Base-by-base conservation (phyloP, 2,113 vertebrate species). In the Irena cyanogastra region DNA sequence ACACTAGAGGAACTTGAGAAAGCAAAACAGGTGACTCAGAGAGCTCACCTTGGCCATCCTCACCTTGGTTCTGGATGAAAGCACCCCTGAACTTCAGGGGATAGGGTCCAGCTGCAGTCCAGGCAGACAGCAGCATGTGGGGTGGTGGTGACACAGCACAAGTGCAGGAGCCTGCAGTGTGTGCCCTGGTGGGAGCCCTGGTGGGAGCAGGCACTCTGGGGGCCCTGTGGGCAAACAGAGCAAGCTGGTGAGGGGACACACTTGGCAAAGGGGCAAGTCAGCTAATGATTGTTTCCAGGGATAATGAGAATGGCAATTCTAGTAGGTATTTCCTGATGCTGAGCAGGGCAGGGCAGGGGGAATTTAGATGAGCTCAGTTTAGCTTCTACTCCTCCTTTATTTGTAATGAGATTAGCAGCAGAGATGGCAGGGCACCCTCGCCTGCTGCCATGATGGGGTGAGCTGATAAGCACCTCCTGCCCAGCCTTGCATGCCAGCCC, bases 91-190 rank as follows among this genome's bases (percentile, higher is more conserved):
- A 12, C 15, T 8, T 11, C 28, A 28, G 47, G 42, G 7, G 30
- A 12, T 2, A 2, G 45, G 24, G 23, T 22, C 23, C 41, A 61
- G 59, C 35, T 16, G 16, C 0, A 3, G 19, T 57, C 54, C 0
- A 0, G 28, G 37, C 0, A 2, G 13, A 50, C 35, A 57, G 65
- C 59, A 47, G 45, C 0, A 0, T 30, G 31, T 0, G 0, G 42
- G 74, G 78, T 60, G 3, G 2, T 2, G 3, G 76, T 26, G 33
- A 57, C 17, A 59, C 35, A n/a, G 65, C 3, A 0, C 1, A 1
- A 26, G 41, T 7, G 26, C 72, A 41, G 80, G 63, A 45, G 44
- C 22, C 66, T 27, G 1, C 77, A 30, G 72, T 11, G 70, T 21
- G 1, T 65, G 84, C 63, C 4, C 2, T 7, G 49, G 44, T 42